These are phyloP conservation scores for Babylonia areolata DNA, from an alignment of 1,140 invertebrate genomes.

Conservation along the genomic window DNA sequence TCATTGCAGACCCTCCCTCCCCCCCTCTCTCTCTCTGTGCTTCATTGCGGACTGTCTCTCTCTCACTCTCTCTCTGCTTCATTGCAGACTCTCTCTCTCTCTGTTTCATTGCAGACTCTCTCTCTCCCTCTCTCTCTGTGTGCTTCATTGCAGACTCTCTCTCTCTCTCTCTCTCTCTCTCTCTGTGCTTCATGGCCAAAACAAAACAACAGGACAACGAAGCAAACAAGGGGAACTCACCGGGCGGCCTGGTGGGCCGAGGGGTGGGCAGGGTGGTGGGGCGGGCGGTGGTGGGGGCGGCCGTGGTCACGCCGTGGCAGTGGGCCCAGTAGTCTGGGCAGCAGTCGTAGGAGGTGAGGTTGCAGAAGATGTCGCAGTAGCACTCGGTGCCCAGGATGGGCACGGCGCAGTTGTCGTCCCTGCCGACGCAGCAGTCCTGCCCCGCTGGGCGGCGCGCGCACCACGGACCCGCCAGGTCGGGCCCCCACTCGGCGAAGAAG, in stretches of 20 bases:
- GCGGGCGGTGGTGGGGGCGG: constrained; percentile 14
- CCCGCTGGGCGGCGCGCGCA: constrained; percentile 55
- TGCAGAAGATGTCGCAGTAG: constrained; percentile 96
- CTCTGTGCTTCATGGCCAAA: too few relatives aligned
- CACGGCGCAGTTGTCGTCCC: constrained; percentile 85
- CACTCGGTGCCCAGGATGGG: constrained; percentile 87
- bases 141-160: too few relatives aligned
- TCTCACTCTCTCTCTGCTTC: too few relatives aligned
- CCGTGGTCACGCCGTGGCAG: constrained; percentile 79
- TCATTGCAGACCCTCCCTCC: too few relatives aligned
- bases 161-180: too few relatives aligned
- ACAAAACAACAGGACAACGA: too few relatives aligned
- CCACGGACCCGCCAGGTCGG: constrained; percentile 61
- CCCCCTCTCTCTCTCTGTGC: too few relatives aligned
- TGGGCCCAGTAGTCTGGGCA: constrained; percentile 89
- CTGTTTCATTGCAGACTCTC: too few relatives aligned
- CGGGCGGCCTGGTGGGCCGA: constrained; percentile 35
- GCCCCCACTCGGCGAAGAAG: constrained; percentile 54
- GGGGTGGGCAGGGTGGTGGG: constrained; percentile 41
- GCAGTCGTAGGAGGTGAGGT: constrained; percentile 84
- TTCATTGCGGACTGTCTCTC: too few relatives aligned
- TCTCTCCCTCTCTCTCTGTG: too few relatives aligned
- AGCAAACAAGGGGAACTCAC: constrained; percentile 35
- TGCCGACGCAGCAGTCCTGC: constrained; percentile 81
- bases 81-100: too few relatives aligned